These are phyloP conservation scores for Enteromius radiatus DNA, from an alignment of 2,797 vertebrate genomes.

Conservation along the genomic window DNA sequence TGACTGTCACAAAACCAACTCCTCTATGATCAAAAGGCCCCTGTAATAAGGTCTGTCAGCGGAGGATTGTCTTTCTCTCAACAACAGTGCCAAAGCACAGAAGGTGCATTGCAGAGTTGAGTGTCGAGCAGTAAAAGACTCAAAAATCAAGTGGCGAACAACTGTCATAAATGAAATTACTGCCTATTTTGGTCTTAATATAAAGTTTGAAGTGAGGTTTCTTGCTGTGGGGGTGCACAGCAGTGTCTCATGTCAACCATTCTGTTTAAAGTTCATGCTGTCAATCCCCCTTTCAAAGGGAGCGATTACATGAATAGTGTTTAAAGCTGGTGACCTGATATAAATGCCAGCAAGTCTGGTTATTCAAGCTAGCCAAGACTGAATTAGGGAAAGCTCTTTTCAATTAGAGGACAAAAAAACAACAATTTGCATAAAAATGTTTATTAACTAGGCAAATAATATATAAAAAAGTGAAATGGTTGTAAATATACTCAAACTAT, in stretches of 20 bases:
- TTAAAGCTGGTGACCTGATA: not conserved
- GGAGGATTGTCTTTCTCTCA: conserved; percentile 31
- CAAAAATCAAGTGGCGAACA: conserved; percentile 20
- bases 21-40: conserved; percentile 55
- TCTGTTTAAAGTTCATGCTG: conserved; percentile 7
- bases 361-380: not conserved
- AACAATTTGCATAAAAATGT: not conserved
- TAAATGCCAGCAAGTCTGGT: not conserved
- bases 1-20: conserved; percentile 33
- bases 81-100: conserved; percentile 35
- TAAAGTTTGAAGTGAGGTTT: conserved; percentile 3
- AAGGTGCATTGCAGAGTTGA: conserved; percentile 25
- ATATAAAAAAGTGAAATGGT: not conserved
- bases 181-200: conserved; percentile 12
- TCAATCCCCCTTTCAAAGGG: not conserved
- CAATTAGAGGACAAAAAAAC: not conserved
- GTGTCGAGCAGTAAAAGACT: not conserved
- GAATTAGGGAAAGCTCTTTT: not conserved
- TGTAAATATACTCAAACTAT: not conserved
- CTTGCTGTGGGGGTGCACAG: not conserved
- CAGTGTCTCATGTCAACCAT: conserved; percentile 14
- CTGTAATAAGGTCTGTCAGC: conserved; percentile 50
- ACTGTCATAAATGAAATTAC: not conserved
- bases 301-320: not conserved
- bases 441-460: not conserved